These are phyloP conservation scores for Ramphastos sulfuratus DNA, from an alignment of 2,113 vertebrate genomes.

Conservation along the genomic window DNA sequence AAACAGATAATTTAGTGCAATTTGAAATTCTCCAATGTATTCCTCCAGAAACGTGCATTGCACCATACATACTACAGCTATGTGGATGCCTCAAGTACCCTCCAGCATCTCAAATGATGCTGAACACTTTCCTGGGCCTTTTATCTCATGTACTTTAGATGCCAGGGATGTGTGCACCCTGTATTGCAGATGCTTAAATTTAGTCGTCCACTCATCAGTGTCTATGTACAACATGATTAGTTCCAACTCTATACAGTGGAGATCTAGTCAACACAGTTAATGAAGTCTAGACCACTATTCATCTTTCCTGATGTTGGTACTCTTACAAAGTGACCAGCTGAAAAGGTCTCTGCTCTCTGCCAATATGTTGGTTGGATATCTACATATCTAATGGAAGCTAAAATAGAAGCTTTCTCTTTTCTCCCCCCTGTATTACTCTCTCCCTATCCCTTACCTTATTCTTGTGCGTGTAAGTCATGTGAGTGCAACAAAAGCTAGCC, in stretches of 20 bases:
- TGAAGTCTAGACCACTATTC: background rate
- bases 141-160: background rate
- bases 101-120: background rate
- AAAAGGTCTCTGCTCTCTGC: background rate
- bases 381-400: background rate
- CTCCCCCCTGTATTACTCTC: too few relatives aligned
- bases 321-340: background rate
- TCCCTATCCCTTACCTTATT: too few relatives aligned
- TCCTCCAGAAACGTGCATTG: background rate
- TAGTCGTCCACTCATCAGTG: background rate
- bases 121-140: background rate
- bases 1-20: background rate
- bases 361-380: background rate
- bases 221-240: background rate
- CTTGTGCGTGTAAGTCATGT: too few relatives aligned
- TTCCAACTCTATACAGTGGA: background rate
- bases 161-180: background rate
- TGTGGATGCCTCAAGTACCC: background rate
- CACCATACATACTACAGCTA: background rate
- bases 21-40: background rate
- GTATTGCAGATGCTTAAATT: background rate
- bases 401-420: background rate
- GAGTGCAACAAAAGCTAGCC: too few relatives aligned
- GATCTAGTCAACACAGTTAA: background rate
- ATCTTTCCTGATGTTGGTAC: background rate